Evolutionary conservation across 2,797 vertebrate genomes (phyloP), one percentile per base, ranked within the genome.

Genomic region (Dendrocincla tyrannina): DNA sequence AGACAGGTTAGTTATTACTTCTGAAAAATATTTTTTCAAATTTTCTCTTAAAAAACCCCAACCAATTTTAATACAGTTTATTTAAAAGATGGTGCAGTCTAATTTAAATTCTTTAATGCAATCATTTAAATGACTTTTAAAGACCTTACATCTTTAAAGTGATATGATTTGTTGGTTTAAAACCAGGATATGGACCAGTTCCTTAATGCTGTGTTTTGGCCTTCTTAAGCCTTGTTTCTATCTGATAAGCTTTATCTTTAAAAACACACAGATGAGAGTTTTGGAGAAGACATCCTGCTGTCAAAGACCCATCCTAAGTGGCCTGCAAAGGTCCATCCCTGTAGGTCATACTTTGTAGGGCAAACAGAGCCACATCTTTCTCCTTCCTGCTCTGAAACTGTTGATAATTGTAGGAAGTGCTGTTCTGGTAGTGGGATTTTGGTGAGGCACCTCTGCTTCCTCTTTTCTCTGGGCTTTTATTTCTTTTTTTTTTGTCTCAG

Each of bases 1-100:
- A 69, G 37, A 27, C 7, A 64, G 42, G 17, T 92, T 83, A 89
- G 35, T 78, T 95, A 50, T 35, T 91, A 49, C 56, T 89, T 95
- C 46, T 55, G 32, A 85, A 94, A 95, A 42, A 77, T 68, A 18
- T 32, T 88, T 96, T 96, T 88, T 90, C 32, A 93, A 94, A 85
- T 91, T 91, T 87, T 79, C 2, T 90, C 50, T 83, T 73, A 86
- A 74, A 93, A 91, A 77, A 88, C 78, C 3, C n/a, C 88, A 88
- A 63, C 19, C 6, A 69, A 17, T 56, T 39, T 66, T 79, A 13
- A 91, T 78, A 66, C 17, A 60, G 17, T 76, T 95, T 66, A 88
- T 91, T 96, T 91, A 95, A 79, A 50, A 76, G 47, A 59, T 78
- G 55, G 28, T 53, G 7, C 56, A 89, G 64, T 81, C 59, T 82